Conservation (phyloP, 2,888 invertebrate species). For the Lasioglossum pauxillum region DNA sequence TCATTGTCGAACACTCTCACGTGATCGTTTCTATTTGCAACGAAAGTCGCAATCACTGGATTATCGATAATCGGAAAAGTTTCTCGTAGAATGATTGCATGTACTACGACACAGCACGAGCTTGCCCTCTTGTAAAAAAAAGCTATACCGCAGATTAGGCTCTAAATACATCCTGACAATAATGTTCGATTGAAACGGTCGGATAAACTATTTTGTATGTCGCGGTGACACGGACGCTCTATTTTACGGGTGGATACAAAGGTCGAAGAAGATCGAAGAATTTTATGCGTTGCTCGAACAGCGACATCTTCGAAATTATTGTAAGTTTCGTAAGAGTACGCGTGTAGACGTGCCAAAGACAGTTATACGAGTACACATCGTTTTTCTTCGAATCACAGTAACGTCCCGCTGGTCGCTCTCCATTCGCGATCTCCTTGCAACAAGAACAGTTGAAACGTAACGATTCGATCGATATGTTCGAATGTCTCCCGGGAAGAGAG, state of each 20-base stretch:
- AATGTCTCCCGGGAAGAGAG: background rate
- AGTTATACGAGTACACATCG: background rate
- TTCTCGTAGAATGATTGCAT: background rate
- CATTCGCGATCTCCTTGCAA: background rate
- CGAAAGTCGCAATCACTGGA: conserved; percentile 14
- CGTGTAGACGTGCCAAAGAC: background rate
- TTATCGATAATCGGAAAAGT: background rate
- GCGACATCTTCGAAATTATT: background rate
- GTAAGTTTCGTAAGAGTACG: background rate
- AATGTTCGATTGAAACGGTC: conserved; percentile 51
- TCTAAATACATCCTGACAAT: conserved; percentile 66
- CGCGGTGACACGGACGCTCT: background rate
- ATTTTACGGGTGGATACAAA: conserved; percentile 13
- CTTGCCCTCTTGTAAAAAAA: conserved; percentile 8
- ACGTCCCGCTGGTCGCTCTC: background rate
- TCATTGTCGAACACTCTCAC: background rate
- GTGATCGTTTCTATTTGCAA: conserved; percentile 5
- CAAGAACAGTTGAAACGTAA: background rate
- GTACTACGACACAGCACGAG: background rate
- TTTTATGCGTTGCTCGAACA: background rate
- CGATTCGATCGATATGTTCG: background rate
- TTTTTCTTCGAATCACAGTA: conserved; percentile 13
- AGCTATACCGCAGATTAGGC: conserved; percentile 38
- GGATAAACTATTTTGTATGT: conserved; percentile 60
- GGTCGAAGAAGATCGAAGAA: background rate